Percentiles rank a stretch among this genome's conserved stretches.
Evolutionary conservation across 2,113 vertebrate species (phyloP).

Genomic region (Emydura subglobosa): DNA sequence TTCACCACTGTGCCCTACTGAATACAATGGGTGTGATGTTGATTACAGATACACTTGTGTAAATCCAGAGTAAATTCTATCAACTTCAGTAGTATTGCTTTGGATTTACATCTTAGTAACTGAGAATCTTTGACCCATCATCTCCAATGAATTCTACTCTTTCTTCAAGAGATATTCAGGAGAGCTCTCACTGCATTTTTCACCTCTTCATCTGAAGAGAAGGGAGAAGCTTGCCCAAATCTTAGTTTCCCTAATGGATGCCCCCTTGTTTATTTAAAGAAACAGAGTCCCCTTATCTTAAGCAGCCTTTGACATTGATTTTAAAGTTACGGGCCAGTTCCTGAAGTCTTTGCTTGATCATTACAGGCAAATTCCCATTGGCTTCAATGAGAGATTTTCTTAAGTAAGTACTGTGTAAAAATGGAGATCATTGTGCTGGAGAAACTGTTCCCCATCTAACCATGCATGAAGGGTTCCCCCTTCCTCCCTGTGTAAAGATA

Average conservation of each 20-base stretch:
- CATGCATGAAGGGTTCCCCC: neutral
- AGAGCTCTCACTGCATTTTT: neutral
- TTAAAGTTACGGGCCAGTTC: neutral
- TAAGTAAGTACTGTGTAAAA: neutral
- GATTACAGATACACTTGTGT: conserved; percentile 38
- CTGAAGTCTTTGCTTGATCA: neutral
- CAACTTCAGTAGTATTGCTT: conserved; percentile 8
- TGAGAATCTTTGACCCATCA: neutral
- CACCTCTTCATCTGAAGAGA: conserved; percentile 23
- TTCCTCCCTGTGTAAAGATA: neutral
- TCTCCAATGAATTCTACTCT: conserved; percentile 54
- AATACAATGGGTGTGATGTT: conserved; percentile 27
- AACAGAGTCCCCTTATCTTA: neutral
- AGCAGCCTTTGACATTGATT: conserved; percentile 17
- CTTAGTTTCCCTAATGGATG: neutral
- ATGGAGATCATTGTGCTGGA: conserved; percentile 4
- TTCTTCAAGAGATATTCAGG: conserved; percentile 4
- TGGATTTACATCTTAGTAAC: conserved; percentile 34
- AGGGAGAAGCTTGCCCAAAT: neutral
- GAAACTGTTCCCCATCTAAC: conserved; percentile 28
- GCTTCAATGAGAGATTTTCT: neutral
- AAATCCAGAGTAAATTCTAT: conserved; percentile 31
- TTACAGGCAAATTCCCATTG: neutral
- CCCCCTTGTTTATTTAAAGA: neutral
- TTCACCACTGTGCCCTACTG: neutral